Evolutionary conservation across 2,888 invertebrate genomes (phyloP), one percentile per base, ranked within the genome.

Genomic region (Calameuta idolon): DNA sequence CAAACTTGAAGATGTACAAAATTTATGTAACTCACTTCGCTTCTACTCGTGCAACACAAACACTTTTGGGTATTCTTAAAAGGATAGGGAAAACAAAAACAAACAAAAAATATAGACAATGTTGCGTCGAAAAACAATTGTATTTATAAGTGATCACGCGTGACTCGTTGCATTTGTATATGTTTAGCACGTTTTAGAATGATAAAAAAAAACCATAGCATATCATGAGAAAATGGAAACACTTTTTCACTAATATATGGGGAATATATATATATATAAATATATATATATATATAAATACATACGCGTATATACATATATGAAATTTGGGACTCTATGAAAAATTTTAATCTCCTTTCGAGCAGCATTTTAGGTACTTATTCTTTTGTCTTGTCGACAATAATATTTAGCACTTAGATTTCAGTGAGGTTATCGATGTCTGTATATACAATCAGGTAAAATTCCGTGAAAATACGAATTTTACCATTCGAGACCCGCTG

Each of bases 91-190:
- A 78, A 82, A 79, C 69, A 74, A 76, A 74, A 75, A 37, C 69
- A 74, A 75, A 37, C 69, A 75, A 77, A 76, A 81, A 84, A 85
- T 87, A 88, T 86, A 87, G 85, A 88, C 87, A 88, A 88, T 83
- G 88, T 88, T 88, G 87, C 84, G 85, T 84, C 87, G 86, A 87
- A 80, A 79, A 85, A 84, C 85, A 87, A 87, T 86, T 88, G 84
- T 83, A 84, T 87, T 85, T 87, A 87, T 87, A 88, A 88, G 84
- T 85, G 86, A 86, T 83, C 87, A 87, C 81, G 85, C 87, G 86
- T 87, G 87, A 88, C 84, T 87, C 85, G 86, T 85, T 82, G 88
- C 86, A 86, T 89, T 88, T 89, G 87, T 88, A 88, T 86, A 85
- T 86, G 86, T 87, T 82, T 87, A 86, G 84, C 81, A 82, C 84